phyloP scores from a whole-genome alignment of 1,140 invertebrate genomes.

The Battus philenor region DNA sequence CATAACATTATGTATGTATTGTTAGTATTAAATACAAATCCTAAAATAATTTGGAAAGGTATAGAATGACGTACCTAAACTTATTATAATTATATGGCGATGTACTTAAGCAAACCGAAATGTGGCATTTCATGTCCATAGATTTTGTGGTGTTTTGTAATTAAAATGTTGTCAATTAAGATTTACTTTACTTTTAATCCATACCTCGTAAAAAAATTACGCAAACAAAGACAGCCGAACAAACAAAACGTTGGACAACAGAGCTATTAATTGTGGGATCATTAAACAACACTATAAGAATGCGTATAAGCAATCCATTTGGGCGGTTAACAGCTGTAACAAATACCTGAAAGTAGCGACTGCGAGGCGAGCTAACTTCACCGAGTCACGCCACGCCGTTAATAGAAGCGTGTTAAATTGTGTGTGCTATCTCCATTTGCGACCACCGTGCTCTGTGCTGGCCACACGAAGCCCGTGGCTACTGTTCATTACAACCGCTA shows the following conservation, averaged over 20 bases:
- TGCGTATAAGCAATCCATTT: constrained; percentile 35
- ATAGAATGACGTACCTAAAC: constrained; percentile 55
- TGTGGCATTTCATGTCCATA: constrained; percentile 66
- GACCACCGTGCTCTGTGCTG: constrained; percentile 16
- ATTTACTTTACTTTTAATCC: constrained; percentile 37
- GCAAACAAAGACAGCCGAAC: neutral
- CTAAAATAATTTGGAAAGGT: constrained; percentile 54
- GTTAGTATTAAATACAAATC: constrained; percentile 67
- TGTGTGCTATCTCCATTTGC: constrained; percentile 57
- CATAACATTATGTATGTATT: constrained; percentile 56
- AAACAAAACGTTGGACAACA: constrained; percentile 2
- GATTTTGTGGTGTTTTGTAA: constrained; percentile 76
- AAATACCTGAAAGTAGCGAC: constrained; percentile 35
- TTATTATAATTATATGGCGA: constrained; percentile 60
- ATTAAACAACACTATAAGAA: constrained; percentile 20
- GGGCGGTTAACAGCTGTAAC: constrained; percentile 49
- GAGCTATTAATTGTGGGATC: constrained; percentile 6
- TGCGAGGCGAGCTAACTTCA: constrained; percentile 36
- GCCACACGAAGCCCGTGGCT: neutral
- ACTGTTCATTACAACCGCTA: constrained; percentile 11
- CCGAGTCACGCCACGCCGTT: constrained; percentile 53
- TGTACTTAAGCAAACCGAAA: constrained; percentile 69
- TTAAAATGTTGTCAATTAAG: constrained; percentile 76
- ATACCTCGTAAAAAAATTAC: constrained; percentile 1
- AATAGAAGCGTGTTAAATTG: constrained; percentile 58